Percentiles rank a stretch among this genome's conserved stretches.
These are phyloP conservation scores for Pseudolaguvia tuberculata DNA, from an alignment of 2,113 vertebrate genomes.

Conservation along the genomic window DNA sequence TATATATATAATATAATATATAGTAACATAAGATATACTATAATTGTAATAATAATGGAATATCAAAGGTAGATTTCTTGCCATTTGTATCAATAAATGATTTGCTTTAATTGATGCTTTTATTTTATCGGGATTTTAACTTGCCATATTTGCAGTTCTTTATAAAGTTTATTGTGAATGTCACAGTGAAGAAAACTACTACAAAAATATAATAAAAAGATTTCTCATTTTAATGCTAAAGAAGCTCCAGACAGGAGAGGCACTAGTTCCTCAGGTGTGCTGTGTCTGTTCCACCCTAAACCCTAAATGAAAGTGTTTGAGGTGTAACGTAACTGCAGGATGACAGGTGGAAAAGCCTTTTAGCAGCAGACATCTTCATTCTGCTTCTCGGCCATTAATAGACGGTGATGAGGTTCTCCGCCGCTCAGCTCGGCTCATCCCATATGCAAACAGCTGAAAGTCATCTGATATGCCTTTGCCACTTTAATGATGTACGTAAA, in stretches of 20 bases:
- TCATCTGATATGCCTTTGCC: slow-evolving; percentile 49
- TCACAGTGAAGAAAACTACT: neutral
- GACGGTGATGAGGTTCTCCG: slow-evolving; percentile 33
- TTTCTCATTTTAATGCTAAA: neutral
- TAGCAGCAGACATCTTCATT: slow-evolving; percentile 39
- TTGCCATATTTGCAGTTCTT: neutral
- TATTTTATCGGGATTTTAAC: neutral
- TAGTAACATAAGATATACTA: too few relatives aligned
- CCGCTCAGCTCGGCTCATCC: slow-evolving; percentile 22
- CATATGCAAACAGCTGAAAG: slow-evolving; percentile 48
- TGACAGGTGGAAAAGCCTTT: slow-evolving; percentile 44
- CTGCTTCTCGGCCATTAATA: slow-evolving; percentile 41
- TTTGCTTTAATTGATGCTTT: too few relatives aligned
- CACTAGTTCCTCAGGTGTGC: slow-evolving; percentile 35
- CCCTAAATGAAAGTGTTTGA: slow-evolving; percentile 31
- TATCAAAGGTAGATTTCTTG: too few relatives aligned
- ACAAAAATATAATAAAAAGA: slow-evolving; percentile 6
- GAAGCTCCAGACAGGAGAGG: neutral
- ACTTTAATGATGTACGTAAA: slow-evolving; percentile 52
- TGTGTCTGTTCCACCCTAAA: neutral
- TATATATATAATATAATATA: too few relatives aligned
- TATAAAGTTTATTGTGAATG: too few relatives aligned
- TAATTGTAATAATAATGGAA: too few relatives aligned
- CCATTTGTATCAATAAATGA: too few relatives aligned
- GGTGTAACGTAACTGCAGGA: slow-evolving; percentile 31